A percentile compares a stretch with the other conserved stretches of the same genome.
These are phyloP conservation scores for Anoura caudifer DNA, from an alignment of 2,113 vertebrate genomes.

Conservation along the genomic window DNA sequence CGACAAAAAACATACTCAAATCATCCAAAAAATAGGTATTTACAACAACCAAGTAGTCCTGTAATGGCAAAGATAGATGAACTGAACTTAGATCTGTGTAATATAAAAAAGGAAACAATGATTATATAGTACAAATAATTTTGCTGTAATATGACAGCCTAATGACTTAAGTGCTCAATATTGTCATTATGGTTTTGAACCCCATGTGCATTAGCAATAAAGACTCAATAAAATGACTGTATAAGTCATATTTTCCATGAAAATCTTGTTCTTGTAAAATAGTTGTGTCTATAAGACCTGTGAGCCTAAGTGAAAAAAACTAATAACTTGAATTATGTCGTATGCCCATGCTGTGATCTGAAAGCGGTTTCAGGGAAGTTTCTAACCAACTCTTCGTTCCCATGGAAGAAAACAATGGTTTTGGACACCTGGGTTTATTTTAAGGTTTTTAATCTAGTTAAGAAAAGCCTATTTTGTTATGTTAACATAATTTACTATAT, in stretches of 20 bases:
- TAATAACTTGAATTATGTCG: conserved; percentile 57
- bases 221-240: conserved; percentile 79
- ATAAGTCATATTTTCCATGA: conserved; percentile 80
- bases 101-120: conserved; percentile 76
- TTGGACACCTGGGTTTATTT: neutral
- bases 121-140: conserved; percentile 82
- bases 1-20: conserved; percentile 39
- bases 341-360: neutral
- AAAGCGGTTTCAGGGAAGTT: neutral
- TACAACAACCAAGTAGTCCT: conserved; percentile 61
- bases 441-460: neutral
- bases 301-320: conserved; percentile 71
- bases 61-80: conserved; percentile 75
- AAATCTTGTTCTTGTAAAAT: conserved; percentile 66
- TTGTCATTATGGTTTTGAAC: conserved; percentile 83
- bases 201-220: conserved; percentile 81
- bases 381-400: neutral
- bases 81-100: conserved; percentile 77
- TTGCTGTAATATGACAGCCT: conserved; percentile 83
- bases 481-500: neutral
- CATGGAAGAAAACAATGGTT: conserved; percentile 29
- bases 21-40: conserved; percentile 68
- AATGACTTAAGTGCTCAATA: conserved; percentile 84
- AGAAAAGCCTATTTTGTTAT: neutral
- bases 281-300: conserved; percentile 27